These are phyloP conservation scores for Falco columbarius DNA, from an alignment of 2,797 vertebrate species.

Conservation along the genomic window DNA sequence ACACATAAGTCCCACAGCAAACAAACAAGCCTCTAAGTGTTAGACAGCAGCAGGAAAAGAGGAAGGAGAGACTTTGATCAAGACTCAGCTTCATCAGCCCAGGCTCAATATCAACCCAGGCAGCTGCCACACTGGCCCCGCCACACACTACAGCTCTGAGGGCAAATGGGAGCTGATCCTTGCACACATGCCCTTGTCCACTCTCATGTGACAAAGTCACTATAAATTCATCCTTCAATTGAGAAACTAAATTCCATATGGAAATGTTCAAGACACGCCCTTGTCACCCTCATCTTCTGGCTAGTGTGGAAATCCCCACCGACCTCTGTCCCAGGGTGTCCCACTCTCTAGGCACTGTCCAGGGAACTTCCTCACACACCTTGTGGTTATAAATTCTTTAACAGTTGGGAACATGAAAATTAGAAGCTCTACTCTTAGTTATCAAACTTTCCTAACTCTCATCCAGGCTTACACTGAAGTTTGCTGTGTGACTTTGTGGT, in stretches of 20 bases:
- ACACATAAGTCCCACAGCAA: neutral
- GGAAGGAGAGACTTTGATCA: neutral
- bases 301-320: neutral
- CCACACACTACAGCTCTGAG: too few species aligned
- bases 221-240: neutral
- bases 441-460: neutral
- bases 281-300: neutral
- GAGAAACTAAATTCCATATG: neutral
- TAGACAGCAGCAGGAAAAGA: neutral
- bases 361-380: neutral
- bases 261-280: neutral
- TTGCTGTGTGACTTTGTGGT: neutral
- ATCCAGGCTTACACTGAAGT: neutral
- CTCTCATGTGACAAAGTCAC: too few species aligned
- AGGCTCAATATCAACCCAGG: neutral
- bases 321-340: neutral
- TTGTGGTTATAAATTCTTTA: neutral
- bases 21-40: neutral
- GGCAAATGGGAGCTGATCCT: neutral
- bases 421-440: neutral
- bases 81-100: neutral
- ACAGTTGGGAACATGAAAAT: neutral
- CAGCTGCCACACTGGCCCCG: neutral
- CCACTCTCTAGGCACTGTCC: neutral
- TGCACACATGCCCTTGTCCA: rapidly evolving